A percentile compares a stretch with the other conserved stretches of the same genome.
These are phyloP conservation scores for Nasonia longicornis DNA, from an alignment of 1,140 invertebrate genomes.

Conservation along the genomic window DNA sequence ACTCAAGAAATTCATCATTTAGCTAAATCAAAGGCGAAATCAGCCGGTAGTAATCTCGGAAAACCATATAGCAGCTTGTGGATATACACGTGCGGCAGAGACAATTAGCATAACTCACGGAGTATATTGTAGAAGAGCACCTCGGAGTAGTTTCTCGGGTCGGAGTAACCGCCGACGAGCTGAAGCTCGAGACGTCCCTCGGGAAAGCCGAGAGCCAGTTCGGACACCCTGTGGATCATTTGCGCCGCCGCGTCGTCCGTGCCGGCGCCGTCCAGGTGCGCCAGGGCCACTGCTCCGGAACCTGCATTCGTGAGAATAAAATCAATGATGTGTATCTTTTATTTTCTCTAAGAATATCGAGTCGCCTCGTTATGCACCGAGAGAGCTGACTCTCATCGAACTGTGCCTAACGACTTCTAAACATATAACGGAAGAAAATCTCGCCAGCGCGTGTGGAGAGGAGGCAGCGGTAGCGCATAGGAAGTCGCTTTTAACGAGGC, in stretches of 20 bases:
- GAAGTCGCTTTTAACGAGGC: background rate
- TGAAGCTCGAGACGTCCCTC: slow-evolving; percentile 90
- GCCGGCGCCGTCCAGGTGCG: slow-evolving; percentile 90
- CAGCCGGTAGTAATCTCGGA: background rate
- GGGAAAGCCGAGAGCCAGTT: slow-evolving; percentile 84
- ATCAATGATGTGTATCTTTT: background rate
- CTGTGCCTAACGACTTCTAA: background rate
- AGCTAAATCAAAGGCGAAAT: background rate
- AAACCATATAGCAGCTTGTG: background rate
- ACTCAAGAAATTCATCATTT: no score
- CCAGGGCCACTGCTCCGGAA: slow-evolving; percentile 87
- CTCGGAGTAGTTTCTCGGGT: slow-evolving; percentile 86
- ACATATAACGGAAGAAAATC: background rate
- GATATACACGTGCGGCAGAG: background rate
- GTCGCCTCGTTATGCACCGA: no score
- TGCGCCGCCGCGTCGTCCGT: slow-evolving; percentile 83
- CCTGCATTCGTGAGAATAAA: slow-evolving; percentile 69
- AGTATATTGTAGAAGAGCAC: slow-evolving; percentile 90
- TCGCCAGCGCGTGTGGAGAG: background rate
- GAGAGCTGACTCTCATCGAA: background rate
- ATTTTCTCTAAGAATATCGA: no score
- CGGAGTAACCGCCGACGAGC: slow-evolving; percentile 89
- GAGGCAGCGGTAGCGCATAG: background rate
- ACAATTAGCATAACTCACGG: slow-evolving; percentile 75
- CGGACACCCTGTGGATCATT: slow-evolving; percentile 86